Percentiles rank a stretch among this genome's conserved stretches.
Conservation (phyloP, 2,888 invertebrate genomes). For the Drosophila mayaguana region DNA sequence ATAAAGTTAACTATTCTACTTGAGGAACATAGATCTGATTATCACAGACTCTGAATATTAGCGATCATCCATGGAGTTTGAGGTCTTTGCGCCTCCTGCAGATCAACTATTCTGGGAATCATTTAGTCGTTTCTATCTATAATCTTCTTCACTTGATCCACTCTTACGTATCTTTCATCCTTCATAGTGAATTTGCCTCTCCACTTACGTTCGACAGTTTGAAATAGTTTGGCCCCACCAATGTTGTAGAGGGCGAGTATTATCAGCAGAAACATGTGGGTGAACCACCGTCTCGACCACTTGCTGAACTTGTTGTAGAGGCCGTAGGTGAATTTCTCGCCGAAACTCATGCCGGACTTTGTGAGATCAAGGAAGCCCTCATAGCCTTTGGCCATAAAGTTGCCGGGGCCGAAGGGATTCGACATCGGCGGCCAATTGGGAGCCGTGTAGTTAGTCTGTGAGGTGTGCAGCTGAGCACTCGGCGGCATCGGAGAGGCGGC, state of each 20-base stretch:
- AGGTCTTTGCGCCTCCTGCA: not conserved
- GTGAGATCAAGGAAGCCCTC: conserved; percentile 92
- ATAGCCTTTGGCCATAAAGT: conserved; percentile 92
- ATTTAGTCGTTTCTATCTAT: not conserved
- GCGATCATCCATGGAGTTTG: not conserved
- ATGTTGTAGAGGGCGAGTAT: conserved; percentile 92
- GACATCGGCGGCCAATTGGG: conserved; percentile 83
- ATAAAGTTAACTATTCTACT: not conserved
- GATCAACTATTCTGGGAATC: not conserved
- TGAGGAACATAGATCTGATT: not conserved
- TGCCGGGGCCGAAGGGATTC: conserved; percentile 88
- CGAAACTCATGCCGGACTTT: conserved; percentile 92
- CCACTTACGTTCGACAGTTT: conserved; percentile 90
- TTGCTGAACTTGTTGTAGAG: conserved; percentile 91
- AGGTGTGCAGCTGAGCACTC: conserved; percentile 74
- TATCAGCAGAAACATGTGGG: conserved; percentile 93
- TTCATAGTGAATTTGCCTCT: too few species aligned
- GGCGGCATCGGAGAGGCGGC: conserved; percentile 73
- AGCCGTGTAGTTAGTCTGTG: conserved; percentile 78
- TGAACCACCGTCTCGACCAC: conserved; percentile 94
- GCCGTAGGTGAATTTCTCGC: conserved; percentile 93
- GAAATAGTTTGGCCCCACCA: conserved; percentile 92
- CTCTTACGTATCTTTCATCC: not conserved
- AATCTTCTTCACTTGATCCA: not conserved
- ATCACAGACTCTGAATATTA: not conserved